Conservation (phyloP, 2,888 invertebrate species). For the Nemapogon koenigi region DNA sequence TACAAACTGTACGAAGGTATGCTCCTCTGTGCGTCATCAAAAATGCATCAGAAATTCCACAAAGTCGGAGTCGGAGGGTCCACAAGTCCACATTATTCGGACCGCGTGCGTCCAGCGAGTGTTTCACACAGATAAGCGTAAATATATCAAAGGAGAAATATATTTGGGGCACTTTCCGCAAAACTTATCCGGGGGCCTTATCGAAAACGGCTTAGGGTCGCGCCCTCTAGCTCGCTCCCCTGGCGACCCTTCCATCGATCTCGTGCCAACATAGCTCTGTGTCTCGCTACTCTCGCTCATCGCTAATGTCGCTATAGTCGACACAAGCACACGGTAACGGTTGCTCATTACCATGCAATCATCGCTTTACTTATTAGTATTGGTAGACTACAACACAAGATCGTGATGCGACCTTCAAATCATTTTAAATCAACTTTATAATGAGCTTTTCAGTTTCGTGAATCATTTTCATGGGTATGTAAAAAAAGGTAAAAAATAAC, state of each 20-base stretch:
- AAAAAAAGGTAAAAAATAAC: no score
- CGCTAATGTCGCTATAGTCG: no score
- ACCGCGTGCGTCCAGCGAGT: conserved; percentile 48
- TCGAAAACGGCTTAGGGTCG: conserved; percentile 65
- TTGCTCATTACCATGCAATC: no score
- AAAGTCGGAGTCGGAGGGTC: conserved; percentile 1
- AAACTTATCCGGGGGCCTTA: conserved; percentile 41
- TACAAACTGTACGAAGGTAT: conserved; percentile 2
- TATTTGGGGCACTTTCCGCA: conserved; percentile 8
- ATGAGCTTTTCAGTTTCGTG: no score
- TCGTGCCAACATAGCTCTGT: no score
- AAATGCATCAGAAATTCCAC: conserved; percentile 8
- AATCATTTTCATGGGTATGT: no score
- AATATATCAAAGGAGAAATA: conserved; percentile 17
- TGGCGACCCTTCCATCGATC: conserved; percentile 16
- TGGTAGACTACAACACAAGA: no score
- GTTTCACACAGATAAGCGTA: conserved; percentile 54
- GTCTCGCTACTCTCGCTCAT: no score
- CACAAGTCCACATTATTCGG: conserved; percentile 43
- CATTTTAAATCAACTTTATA: no score
- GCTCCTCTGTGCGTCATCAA: conserved; percentile 5
- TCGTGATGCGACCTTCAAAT: no score
- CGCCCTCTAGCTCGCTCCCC: conserved; percentile 61
- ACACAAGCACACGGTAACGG: no score
- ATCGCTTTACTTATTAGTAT: no score